Base-by-base conservation (phyloP, 2,888 invertebrate genomes). In the Eupithecia vulgata region DNA sequence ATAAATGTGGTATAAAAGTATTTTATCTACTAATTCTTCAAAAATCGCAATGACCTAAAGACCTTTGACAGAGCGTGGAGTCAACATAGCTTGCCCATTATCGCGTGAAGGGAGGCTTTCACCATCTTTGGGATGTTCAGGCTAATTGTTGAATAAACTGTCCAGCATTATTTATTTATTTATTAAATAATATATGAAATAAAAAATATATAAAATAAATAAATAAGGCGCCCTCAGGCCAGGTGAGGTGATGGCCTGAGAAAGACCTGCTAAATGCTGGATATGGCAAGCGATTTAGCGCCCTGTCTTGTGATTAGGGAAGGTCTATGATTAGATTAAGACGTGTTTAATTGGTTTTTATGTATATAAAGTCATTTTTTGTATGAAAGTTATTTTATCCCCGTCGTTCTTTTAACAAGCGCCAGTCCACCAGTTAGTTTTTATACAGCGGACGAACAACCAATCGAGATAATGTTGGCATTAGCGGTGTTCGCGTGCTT, bases 381-480 rank as follows among this genome's bases (percentile, higher is more conserved):
- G 13, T 30, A 1, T 30, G 5, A 59, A 59, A 59, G 3, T 5
- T 15, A 59, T 59, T 59, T 25, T 12, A 1, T 7, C 1, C 5
- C 6, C 17, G 64, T 72, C 40, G 64, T 72, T 72, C 34, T 66
- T 40, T 15, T 59, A 68, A 72, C 7, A 42, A 35, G 64, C 15
- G 21, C 21, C 45, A 21, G 35, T 62, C 61, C 30, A 57, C 21
- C 25, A 59, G 21, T 72, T 72, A 65, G 72, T 72, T 72, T 72
- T 68, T 65, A 66, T 66, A 68, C 59, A 17, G 66, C 65, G 48
- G 45, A 67, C 59, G 69, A 67, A 69, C 67, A 68, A 71, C 59
- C 59, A 68, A 73, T 73, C 67, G 66, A 73, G 73, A 52, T 70
- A 67, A 73, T 73, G 73, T 70, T 61, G 61, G 66, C 67, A 67